These are phyloP conservation scores for Battus philenor DNA, from an alignment of 1,140 invertebrate genomes.

Conservation along the genomic window DNA sequence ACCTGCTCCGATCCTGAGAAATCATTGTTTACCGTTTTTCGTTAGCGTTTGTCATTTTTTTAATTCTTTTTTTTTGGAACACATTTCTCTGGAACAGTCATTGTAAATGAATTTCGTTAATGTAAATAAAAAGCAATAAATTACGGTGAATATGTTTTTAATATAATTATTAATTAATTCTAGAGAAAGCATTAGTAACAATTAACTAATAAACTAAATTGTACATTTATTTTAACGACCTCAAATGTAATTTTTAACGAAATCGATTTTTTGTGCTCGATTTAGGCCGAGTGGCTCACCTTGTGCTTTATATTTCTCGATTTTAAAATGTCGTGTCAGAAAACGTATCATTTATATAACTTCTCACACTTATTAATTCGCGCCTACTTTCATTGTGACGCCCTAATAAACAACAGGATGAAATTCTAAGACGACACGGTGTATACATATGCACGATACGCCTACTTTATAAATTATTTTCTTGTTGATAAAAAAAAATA, in stretches of 20 bases:
- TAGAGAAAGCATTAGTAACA: conserved; percentile 1
- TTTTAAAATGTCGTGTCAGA: conserved; percentile 1
- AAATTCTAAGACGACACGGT: too few species aligned
- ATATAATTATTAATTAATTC: too few species aligned
- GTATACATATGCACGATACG: too few species aligned
- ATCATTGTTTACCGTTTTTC: conserved; percentile 20
- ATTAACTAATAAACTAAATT: conserved; percentile 11
- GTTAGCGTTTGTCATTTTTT: conserved; percentile 16
- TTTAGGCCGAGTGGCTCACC: conserved; percentile 7
- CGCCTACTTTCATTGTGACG: conserved; percentile 4
- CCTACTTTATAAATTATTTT: too few species aligned
- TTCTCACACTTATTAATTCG: not conserved
- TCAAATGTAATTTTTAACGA: conserved; percentile 3
- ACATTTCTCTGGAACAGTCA: conserved; percentile 1
- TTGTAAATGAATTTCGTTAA: too few species aligned
- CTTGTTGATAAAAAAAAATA: too few species aligned
- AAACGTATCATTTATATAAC: conserved; percentile 1
- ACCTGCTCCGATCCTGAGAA: conserved; percentile 19
- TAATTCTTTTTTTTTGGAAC: not conserved
- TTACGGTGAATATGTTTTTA: too few species aligned
- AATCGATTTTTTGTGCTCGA: conserved; percentile 3
- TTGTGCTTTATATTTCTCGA: conserved; percentile 5
- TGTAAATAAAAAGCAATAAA: too few species aligned
- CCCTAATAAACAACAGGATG: conserved; percentile 3
- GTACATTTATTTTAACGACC: conserved; percentile 2